Percentiles rank a stretch among this genome's conserved stretches.
Evolutionary conservation across 2,113 vertebrate species (phyloP).

Genomic region (Hypocryptadius cinnamomeus): DNA sequence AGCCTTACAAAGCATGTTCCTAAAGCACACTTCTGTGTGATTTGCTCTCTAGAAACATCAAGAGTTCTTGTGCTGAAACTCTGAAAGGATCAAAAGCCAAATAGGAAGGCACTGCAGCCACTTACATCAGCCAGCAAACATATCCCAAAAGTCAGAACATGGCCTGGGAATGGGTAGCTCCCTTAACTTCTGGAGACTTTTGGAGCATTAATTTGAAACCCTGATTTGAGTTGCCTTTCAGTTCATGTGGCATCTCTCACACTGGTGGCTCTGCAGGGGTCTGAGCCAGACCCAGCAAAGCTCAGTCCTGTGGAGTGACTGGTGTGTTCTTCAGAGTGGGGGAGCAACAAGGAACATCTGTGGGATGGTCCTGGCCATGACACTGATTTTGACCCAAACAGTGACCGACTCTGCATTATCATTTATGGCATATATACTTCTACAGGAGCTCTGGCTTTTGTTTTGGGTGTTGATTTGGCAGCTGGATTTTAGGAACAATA

Average conservation of each 20-base stretch:
- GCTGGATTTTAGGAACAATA: neutral
- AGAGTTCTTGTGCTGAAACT: neutral
- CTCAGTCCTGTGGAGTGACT: neutral
- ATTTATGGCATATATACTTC: neutral
- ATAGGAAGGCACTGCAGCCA: neutral
- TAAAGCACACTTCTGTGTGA: neutral
- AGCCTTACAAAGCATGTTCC: neutral
- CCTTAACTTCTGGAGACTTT: neutral
- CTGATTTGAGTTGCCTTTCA: neutral
- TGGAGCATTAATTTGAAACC: neutral
- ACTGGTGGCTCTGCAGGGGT: neutral
- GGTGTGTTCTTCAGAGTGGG: neutral
- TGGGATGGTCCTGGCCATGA: neutral
- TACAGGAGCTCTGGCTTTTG: neutral
- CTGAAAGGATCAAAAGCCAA: neutral
- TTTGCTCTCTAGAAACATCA: rapidly evolving
- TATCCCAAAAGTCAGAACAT: neutral
- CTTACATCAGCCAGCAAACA: neutral
- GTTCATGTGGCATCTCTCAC: neutral
- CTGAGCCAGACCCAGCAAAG: neutral
- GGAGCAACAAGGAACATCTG: neutral
- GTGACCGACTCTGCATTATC: neutral
- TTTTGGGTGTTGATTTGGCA: neutral
- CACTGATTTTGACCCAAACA: neutral
- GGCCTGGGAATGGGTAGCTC: neutral